Evolutionary conservation across 2,888 invertebrate species (phyloP).

Genomic region (Scaptomyza parva): DNA sequence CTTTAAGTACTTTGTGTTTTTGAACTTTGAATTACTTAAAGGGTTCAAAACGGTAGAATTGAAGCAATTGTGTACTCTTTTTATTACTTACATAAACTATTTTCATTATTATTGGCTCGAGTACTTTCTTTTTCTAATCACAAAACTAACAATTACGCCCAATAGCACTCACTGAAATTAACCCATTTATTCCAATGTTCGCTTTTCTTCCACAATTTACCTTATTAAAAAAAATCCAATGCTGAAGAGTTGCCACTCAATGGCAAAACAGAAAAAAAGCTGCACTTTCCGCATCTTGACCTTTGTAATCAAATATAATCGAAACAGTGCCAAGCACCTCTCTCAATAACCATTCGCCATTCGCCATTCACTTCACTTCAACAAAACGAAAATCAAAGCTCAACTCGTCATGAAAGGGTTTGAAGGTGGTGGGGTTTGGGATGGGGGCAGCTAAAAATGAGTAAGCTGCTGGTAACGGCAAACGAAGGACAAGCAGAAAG

Average conservation of each 20-base stretch:
- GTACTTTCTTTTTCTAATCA: neutral
- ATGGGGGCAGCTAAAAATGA: slow-evolving; percentile 5
- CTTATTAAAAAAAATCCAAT: slow-evolving; percentile 30
- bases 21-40: no score
- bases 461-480: neutral
- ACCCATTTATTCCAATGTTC: neutral
- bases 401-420: slow-evolving; percentile 25
- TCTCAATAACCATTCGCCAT: slow-evolving; percentile 41
- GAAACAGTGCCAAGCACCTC: slow-evolving; percentile 53
- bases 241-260: slow-evolving; percentile 22
- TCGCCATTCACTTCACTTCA: no score
- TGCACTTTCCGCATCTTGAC: slow-evolving; percentile 44
- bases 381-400: slow-evolving; percentile 44
- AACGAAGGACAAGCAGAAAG: slow-evolving; percentile 25
- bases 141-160: neutral
- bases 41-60: no score
- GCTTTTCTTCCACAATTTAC: slow-evolving; percentile 17
- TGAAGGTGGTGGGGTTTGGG: neutral
- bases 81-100: neutral
- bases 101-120: neutral
- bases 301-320: slow-evolving; percentile 56
- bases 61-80: neutral
- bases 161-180: neutral
- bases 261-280: slow-evolving; percentile 2
- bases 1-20: neutral